Evolutionary conservation across 2,888 invertebrate genomes (phyloP), one percentile per base, ranked within the genome.

Genomic region (Lepeophtheirus nordmannii): DNA sequence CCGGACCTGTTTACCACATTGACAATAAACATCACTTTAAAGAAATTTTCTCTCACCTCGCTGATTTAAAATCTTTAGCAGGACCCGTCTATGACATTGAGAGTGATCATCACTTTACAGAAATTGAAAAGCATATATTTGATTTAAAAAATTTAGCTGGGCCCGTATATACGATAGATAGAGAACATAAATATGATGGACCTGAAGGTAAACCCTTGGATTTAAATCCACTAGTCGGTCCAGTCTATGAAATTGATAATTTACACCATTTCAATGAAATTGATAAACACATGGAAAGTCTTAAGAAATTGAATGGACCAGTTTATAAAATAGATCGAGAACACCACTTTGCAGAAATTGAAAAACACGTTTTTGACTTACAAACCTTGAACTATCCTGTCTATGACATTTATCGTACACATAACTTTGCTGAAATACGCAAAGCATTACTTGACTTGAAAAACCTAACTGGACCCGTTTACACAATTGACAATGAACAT

Each of bases 11-110:
- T 10, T 64, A 64, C 37, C 23, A 64, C 22, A 56, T 56, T 17
- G 46, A 64, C 12, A 39, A 64, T 56, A 41, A 64, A 23, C 64
- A 64, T 37, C 10, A 64, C 7, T 64, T 64, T 30, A 64, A 56
- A 46, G 64, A 64, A 56, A 56, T 64, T 23, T 22, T 41, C 30
- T 40, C 39, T 17, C 23, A 20, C 14, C 9, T 64, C 10, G 38
- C 30, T 10, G 30, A 46, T 23, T 66, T 66, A 37, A 66, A 66
- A 41, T 40, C 30, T 23, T 41, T 66, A 14, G 58, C 58, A 23
- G 58, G 39, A n/a, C 66, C 66, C 7, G 66, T 66, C 20, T 66
- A 66, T 60, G 60, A 66, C n/a, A 61, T 61, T 23, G 60, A 60
- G 10, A 61, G 59, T 38, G 17, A 11, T 7, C 41, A 53, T 60